Conservation (phyloP, 2,797 vertebrate genomes). For the Emys orbicularis region DNA sequence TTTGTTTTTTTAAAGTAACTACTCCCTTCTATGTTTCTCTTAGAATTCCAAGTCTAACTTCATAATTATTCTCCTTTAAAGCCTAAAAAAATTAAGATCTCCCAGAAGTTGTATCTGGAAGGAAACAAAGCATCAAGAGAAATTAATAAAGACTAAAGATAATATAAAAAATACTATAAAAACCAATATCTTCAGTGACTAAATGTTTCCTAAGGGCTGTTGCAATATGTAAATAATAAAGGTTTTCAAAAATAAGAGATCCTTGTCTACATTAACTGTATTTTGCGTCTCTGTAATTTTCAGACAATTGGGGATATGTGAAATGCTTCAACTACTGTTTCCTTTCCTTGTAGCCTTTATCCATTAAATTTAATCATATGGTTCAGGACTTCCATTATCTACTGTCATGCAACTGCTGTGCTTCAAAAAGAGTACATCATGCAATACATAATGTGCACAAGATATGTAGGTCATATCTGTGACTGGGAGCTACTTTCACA, state of each 20-base stretch:
- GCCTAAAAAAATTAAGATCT: not conserved
- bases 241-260: not conserved
- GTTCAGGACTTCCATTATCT: slow-evolving; percentile 83
- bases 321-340: slow-evolving; percentile 26
- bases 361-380: slow-evolving; percentile 83
- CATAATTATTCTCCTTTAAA: not conserved
- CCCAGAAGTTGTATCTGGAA: not conserved
- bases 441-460: not conserved
- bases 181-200: not conserved
- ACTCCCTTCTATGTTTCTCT: not conserved
- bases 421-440: slow-evolving; percentile 63
- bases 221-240: not conserved
- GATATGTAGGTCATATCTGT: slow-evolving; percentile 46
- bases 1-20: not conserved
- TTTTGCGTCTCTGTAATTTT: slow-evolving; percentile 9
- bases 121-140: not conserved
- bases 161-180: not conserved
- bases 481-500: not conserved
- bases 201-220: not conserved
- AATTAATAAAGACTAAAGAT: not conserved
- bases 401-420: slow-evolving; percentile 73
- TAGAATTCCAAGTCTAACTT: not conserved
- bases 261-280: not conserved
- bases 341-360: slow-evolving; percentile 53
- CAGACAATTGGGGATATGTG: slow-evolving; percentile 59